Percentiles rank a stretch among this genome's conserved stretches.
These are phyloP conservation scores for Cyclargus thomasi DNA, from an alignment of 1,140 invertebrate genomes.

Conservation along the genomic window DNA sequence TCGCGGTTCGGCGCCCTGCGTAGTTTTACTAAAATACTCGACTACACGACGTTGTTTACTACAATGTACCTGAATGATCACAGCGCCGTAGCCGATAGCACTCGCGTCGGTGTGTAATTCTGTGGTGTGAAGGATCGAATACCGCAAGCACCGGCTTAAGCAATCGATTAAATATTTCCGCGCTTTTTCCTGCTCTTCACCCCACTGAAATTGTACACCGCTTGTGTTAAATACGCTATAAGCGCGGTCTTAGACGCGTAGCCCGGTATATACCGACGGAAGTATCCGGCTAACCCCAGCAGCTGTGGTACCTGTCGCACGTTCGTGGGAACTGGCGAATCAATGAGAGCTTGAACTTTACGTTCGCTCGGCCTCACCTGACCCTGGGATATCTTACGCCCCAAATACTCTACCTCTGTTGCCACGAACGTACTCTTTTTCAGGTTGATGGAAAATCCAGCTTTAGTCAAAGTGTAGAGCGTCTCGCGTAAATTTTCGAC, in stretches of 20 bases:
- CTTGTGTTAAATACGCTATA: slow-evolving; percentile 19
- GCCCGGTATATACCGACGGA: slow-evolving; percentile 27
- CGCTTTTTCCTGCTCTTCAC: slow-evolving; percentile 16
- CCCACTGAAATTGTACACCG: slow-evolving; percentile 19
- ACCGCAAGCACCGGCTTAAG: slow-evolving; percentile 23
- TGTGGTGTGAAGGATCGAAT: slow-evolving; percentile 21
- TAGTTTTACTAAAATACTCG: no score
- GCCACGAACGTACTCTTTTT: no score
- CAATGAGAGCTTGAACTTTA: slow-evolving; percentile 34
- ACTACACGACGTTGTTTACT: no score
- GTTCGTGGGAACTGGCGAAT: slow-evolving; percentile 25
- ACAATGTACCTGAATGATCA: slow-evolving; percentile 16
- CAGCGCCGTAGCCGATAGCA: slow-evolving; percentile 22
- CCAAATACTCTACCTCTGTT: slow-evolving; percentile 30
- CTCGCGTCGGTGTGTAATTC: slow-evolving; percentile 29
- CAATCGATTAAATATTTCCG: slow-evolving; percentile 17
- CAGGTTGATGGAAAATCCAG: slow-evolving; percentile 7
- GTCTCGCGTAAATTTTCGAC: background rate
- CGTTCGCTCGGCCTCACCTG: slow-evolving; percentile 37
- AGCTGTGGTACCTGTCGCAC: slow-evolving; percentile 30
- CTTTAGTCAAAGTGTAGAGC: slow-evolving; percentile 21
- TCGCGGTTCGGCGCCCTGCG: background rate
- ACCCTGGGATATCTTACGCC: slow-evolving; percentile 31
- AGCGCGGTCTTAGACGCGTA: slow-evolving; percentile 24
- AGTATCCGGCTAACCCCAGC: slow-evolving; percentile 31